phyloP scores from a whole-genome alignment of 2,113 vertebrate genomes.

The Hydrochoerus hydrochaeris region DNA sequence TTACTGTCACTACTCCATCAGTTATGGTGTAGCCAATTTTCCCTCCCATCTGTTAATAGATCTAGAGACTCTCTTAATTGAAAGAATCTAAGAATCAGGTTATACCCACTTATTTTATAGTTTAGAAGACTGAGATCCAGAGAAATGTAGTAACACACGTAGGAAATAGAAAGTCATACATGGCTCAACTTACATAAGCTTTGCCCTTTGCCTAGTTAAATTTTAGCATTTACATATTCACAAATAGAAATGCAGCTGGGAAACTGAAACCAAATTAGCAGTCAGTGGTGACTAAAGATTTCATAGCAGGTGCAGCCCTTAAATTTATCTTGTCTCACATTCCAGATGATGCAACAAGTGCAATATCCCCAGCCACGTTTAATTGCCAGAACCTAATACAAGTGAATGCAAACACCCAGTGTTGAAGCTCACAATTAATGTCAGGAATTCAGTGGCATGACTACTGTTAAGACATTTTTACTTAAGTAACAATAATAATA shows the following conservation, averaged over 20 bases:
- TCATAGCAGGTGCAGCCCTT: constrained; percentile 57
- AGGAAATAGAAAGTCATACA: background rate
- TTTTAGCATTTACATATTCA: constrained; percentile 49
- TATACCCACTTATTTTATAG: background rate
- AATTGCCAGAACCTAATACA: background rate
- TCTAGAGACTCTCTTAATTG: background rate
- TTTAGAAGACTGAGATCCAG: background rate
- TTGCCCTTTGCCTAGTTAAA: constrained; percentile 47
- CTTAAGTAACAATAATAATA: constrained; percentile 37
- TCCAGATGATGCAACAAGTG: constrained; percentile 64
- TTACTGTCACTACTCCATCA: background rate
- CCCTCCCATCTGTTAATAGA: background rate
- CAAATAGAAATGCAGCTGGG: constrained; percentile 11
- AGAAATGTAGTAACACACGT: background rate
- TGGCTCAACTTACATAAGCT: background rate
- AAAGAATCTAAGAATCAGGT: background rate
- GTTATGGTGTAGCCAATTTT: background rate
- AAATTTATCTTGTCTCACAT: constrained; percentile 44
- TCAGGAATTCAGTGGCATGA: background rate
- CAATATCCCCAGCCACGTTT: background rate
- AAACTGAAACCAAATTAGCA: constrained; percentile 38
- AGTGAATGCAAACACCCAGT: constrained; percentile 14
- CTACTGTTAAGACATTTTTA: constrained; percentile 28
- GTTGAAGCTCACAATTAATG: background rate
- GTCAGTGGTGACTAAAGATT: constrained; percentile 58